Conservation (phyloP, 2,888 invertebrate species). For the Agrilus cyanescens region DNA sequence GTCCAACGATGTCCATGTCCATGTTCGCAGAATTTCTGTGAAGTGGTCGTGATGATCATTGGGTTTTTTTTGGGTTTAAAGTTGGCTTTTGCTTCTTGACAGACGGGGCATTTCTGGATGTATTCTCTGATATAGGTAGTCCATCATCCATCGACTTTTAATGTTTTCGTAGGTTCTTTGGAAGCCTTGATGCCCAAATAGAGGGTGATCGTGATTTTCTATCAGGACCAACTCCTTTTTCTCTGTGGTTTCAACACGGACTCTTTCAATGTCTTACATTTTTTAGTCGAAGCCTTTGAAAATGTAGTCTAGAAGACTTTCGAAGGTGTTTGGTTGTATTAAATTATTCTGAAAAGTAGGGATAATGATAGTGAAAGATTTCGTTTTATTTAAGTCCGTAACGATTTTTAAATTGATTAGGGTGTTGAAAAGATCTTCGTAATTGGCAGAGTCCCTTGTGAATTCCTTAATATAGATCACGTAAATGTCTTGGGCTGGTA, state of each 20-base stretch:
- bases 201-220: conserved; percentile 4
- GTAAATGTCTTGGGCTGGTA: background rate
- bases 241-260: background rate
- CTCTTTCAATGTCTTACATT: background rate
- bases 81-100: too few relatives aligned
- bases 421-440: background rate
- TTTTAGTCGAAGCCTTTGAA: background rate
- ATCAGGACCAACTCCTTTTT: background rate
- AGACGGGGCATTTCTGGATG: background rate
- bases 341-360: background rate
- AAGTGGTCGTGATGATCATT: conserved; percentile 1
- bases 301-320: background rate
- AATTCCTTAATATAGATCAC: background rate
- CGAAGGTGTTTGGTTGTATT: background rate
- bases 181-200: conserved; percentile 8
- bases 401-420: background rate
- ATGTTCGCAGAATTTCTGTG: conserved; percentile 1
- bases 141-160: conserved; percentile 5
- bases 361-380: background rate
- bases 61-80: background rate
- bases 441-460: background rate
- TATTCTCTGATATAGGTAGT: background rate
- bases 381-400: background rate
- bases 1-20: too few relatives aligned
- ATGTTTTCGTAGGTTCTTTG: conserved; percentile 10